These are phyloP conservation scores for Onychomys torridus DNA, from an alignment of 2,797 vertebrate species.

Conservation along the genomic window DNA sequence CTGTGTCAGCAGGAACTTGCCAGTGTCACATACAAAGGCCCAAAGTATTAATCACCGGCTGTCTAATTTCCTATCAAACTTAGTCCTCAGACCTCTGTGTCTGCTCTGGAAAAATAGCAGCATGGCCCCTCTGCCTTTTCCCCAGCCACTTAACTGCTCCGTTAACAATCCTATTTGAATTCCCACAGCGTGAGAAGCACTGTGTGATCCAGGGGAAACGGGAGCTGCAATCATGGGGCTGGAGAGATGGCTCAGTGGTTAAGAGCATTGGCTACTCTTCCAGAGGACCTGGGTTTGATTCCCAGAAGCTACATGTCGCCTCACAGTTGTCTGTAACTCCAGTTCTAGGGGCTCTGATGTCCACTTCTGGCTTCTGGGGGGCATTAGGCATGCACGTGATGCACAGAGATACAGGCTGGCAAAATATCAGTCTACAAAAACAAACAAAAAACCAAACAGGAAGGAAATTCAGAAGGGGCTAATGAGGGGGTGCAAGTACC, in stretches of 20 bases:
- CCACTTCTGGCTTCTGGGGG: not conserved
- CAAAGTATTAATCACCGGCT: fast-evolving
- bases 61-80: not conserved
- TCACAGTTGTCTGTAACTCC: not conserved
- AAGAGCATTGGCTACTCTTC: not conserved
- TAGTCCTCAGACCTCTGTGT: not conserved
- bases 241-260: not conserved
- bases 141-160: not conserved
- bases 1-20: conserved; percentile 78
- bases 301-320: not conserved
- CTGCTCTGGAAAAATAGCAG: not conserved
- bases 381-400: too few species aligned
- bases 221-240: too few species aligned
- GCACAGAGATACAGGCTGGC: not conserved
- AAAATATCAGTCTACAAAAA: not conserved
- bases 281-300: not conserved
- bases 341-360: not conserved
- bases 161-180: not conserved
- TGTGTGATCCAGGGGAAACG: not conserved
- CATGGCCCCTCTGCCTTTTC: not conserved
- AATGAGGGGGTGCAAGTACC: not conserved
- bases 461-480: not conserved
- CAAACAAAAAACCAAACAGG: not conserved
- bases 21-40: conserved; percentile 55
- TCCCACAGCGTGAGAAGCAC: too few species aligned